Percentiles rank a stretch among this genome's conserved stretches.
phyloP scores from a whole-genome alignment of 2,113 vertebrate genomes.

The Erpornis zantholeuca region DNA sequence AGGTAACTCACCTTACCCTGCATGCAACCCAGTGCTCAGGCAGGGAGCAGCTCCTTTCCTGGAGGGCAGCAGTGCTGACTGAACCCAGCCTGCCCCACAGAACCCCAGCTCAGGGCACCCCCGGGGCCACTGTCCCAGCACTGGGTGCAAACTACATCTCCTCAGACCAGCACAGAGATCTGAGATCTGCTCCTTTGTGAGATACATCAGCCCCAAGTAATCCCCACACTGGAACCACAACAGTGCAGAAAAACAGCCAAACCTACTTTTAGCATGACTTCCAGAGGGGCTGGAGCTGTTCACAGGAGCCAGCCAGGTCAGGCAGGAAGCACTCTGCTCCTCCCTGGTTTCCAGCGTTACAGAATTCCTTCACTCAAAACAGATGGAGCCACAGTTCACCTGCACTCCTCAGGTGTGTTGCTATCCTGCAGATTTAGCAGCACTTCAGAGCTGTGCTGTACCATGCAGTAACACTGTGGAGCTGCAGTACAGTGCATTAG shows the following conservation, averaged over 20 bases:
- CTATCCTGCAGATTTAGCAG: neutral
- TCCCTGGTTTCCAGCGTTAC: neutral
- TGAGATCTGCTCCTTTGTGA: neutral
- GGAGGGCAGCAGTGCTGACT: neutral
- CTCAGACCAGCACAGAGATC: neutral
- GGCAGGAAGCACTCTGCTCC: neutral
- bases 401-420: neutral
- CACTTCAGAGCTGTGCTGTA: neutral
- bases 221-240: neutral
- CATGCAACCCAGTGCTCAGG: accelerated
- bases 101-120: neutral
- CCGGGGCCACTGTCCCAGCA: neutral
- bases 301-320: neutral
- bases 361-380: neutral
- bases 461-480: neutral
- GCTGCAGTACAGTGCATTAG: neutral
- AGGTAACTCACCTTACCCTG: neutral
- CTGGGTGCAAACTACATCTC: accelerated
- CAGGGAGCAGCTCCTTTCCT: neutral
- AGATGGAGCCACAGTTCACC: neutral
- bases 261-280: neutral
- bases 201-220: neutral
- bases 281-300: neutral
- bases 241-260: neutral
- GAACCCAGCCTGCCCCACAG: neutral